Base-by-base conservation (phyloP, 2,888 invertebrate species). In the Rotaria sp. region DNA sequence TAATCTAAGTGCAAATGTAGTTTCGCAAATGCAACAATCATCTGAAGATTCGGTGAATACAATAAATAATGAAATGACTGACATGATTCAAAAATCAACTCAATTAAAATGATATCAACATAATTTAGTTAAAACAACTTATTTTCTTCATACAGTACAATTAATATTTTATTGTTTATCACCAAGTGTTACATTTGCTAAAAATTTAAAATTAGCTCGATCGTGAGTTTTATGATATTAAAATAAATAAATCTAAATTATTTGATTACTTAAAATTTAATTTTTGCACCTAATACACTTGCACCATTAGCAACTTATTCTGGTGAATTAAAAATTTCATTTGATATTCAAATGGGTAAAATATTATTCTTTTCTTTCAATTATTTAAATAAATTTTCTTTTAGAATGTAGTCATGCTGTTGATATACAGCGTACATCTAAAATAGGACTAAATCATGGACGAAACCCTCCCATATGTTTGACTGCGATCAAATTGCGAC, bases 211-310 rank as follows among this genome's bases (percentile, higher is more conserved):
- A 80, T 45, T 80, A 45, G 45, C 45, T 45, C 80, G 80, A 45
- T 80, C 80, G 45, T 67, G 38, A 35, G 67, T 35, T 67, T 67
- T 15, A 18, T 21, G 5, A 18, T 21, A 21, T 13, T 5, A 35
- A 30, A n/a, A n/a, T n/a, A 4, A 8, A 30, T 8, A 35, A 15
- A 13, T n/a, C 21, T 67, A 21, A 24, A 1, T 21, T 52, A 24
- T 7, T 67, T 67, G 1, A 38, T 26, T 89, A 93, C 11, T n/a
- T n/a, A n/a, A n/a, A 92, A 93, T 87, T 92, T 95, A 26, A 91
- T 94, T 24, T 92, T 95, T 35, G 94, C 94, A 0, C 95, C 95
- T 0, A 95, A 95, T 18, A 95, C 95, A 0, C 92, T 95, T 21
- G 93, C 94, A 1, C 95, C 95, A 0, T 93, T 94, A 87, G 90